phyloP scores from a whole-genome alignment of 2,888 invertebrate species.

The Tortricodes alternella region DNA sequence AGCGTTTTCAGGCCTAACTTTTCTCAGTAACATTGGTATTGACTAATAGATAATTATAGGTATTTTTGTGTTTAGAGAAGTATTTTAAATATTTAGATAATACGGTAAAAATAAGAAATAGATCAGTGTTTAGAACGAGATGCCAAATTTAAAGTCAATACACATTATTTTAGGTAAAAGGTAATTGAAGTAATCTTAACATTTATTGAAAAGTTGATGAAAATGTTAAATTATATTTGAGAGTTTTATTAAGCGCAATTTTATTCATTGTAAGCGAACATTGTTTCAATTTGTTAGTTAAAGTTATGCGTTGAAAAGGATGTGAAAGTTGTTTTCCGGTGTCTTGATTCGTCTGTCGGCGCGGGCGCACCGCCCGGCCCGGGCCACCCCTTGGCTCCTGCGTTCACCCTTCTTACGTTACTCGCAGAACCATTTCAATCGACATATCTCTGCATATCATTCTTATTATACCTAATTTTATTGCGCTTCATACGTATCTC shows the following conservation, averaged over 20 bases:
- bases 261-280: conserved; percentile 81
- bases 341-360: conserved; percentile 36
- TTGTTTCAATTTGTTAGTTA: conserved; percentile 82
- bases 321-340: conserved; percentile 68
- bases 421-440: conserved; percentile 35
- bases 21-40: conserved; percentile 77
- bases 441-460: conserved; percentile 76
- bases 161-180: conserved; percentile 84
- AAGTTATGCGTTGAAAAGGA: conserved; percentile 76
- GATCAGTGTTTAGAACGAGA: conserved; percentile 82
- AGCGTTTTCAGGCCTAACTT: conserved; percentile 77
- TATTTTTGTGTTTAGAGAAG: conserved; percentile 82
- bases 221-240: conserved; percentile 82
- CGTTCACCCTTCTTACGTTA: conserved; percentile 43
- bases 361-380: conserved; percentile 13
- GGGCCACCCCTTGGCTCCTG: conserved; percentile 22
- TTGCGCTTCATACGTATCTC: conserved; percentile 67
- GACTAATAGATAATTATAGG: conserved; percentile 80
- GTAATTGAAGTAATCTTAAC: conserved; percentile 80
- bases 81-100: conserved; percentile 82
- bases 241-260: conserved; percentile 82
- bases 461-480: conserved; percentile 58
- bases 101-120: conserved; percentile 69
- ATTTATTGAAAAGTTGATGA: conserved; percentile 80
- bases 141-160: conserved; percentile 88